A percentile compares a stretch with the other conserved stretches of the same genome.
phyloP scores from a whole-genome alignment of 2,113 vertebrate genomes.

The Scomber scombrus region DNA sequence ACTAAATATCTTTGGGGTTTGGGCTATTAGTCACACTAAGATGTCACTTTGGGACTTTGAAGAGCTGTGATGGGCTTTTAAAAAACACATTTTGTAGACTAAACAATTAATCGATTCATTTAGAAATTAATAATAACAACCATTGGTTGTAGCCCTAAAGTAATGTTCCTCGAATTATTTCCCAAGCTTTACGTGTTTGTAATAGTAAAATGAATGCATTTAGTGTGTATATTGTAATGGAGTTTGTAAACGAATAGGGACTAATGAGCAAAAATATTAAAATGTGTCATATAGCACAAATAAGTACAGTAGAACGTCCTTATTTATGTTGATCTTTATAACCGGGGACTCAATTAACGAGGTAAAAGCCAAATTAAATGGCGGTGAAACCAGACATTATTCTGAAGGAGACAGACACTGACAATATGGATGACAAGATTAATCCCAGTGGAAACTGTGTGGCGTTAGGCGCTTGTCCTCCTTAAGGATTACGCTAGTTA shows the following conservation, averaged over 20 bases:
- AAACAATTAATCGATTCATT: not conserved
- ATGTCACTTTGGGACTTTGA: not conserved
- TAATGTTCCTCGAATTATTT: too few species aligned
- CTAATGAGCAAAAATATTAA: not conserved
- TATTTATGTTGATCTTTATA: slow-evolving; percentile 13
- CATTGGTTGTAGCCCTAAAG: not conserved
- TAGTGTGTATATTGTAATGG: not conserved
- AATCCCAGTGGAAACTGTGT: slow-evolving; percentile 62
- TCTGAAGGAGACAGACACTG: slow-evolving; percentile 35
- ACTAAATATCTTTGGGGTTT: too few species aligned
- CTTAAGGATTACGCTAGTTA: slow-evolving; percentile 58
- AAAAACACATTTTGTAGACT: too few species aligned
- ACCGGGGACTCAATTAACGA: slow-evolving; percentile 7
- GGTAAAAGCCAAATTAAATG: slow-evolving; percentile 22
- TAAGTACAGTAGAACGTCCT: not conserved
- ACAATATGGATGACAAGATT: slow-evolving; percentile 61
- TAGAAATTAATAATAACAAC: not conserved
- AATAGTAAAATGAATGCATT: not conserved
- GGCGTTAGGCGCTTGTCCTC: slow-evolving; percentile 47
- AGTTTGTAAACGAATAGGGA: not conserved
- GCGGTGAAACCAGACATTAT: slow-evolving; percentile 17
- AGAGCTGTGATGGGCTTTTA: not conserved
- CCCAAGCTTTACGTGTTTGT: not conserved
- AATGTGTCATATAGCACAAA: not conserved
- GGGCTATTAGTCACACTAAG: too few species aligned